These are phyloP conservation scores for Tautogolabrus adspersus DNA, from an alignment of 2,113 vertebrate species.

Conservation along the genomic window DNA sequence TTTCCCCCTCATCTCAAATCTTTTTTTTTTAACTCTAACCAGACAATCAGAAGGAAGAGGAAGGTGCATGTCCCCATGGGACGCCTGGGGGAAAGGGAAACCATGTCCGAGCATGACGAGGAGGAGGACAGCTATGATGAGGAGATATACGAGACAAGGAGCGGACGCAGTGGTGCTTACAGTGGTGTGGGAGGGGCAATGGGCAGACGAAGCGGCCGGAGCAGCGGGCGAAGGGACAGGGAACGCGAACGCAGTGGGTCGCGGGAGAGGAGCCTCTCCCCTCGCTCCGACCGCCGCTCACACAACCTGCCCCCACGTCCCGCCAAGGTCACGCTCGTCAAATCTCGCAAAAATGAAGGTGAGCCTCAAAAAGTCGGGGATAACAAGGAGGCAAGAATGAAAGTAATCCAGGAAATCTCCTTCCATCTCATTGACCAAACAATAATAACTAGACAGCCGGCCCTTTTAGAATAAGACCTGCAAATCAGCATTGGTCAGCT, in stretches of 20 bases:
- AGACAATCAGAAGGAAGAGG: slow-evolving; percentile 98
- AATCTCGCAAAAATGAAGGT: slow-evolving; percentile 99
- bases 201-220: slow-evolving; percentile 84
- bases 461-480: slow-evolving; percentile 50
- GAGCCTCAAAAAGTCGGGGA: slow-evolving; percentile 79
- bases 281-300: slow-evolving; percentile 91
- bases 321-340: slow-evolving; percentile 96
- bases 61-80: slow-evolving; percentile 94
- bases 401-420: slow-evolving; percentile 33
- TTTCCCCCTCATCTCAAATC: slow-evolving; percentile 11
- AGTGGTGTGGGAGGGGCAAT: slow-evolving; percentile 80
- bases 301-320: slow-evolving; percentile 93
- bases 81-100: slow-evolving; percentile 91
- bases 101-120: slow-evolving; percentile 93
- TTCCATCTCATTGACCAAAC: slow-evolving; percentile 27
- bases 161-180: slow-evolving; percentile 84
- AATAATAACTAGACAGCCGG: slow-evolving; percentile 14
- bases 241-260: slow-evolving; percentile 92
- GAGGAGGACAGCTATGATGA: slow-evolving; percentile 97
- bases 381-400: not conserved
- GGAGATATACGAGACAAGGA: slow-evolving; percentile 89
- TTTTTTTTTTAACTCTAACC: slow-evolving; percentile 29
- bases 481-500: slow-evolving; percentile 63
- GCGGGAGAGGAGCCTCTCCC: slow-evolving; percentile 93
- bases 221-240: slow-evolving; percentile 85